Conservation (phyloP, 2,797 vertebrate genomes). For the Argya squamiceps region DNA sequence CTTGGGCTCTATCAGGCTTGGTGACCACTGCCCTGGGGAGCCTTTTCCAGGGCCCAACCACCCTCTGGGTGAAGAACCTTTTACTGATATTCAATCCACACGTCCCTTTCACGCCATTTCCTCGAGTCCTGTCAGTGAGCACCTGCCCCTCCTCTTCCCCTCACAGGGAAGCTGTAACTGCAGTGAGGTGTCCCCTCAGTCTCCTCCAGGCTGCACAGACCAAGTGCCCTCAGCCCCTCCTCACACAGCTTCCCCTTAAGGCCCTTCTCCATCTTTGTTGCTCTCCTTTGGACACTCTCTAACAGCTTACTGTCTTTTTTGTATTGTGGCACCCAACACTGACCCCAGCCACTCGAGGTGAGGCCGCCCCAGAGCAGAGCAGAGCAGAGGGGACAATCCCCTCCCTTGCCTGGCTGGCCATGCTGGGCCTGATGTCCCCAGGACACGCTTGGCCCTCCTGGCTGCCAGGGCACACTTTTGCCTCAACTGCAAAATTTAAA, state of each 20-base stretch:
- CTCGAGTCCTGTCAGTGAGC: not conserved
- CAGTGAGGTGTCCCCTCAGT: not conserved
- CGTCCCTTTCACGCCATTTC: not conserved
- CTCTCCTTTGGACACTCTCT: accelerated
- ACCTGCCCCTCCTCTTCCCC: accelerated
- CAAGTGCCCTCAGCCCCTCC: accelerated
- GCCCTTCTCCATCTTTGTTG: accelerated
- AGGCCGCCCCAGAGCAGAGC: accelerated
- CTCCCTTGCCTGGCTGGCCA: accelerated
- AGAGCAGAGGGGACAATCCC: not conserved
- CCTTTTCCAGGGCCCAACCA: not conserved
- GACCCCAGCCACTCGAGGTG: not conserved
- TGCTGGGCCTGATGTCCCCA: not conserved
- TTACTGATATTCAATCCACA: not conserved
- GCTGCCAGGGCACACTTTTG: not conserved
- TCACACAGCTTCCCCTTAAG: accelerated
- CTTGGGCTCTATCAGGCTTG: not conserved
- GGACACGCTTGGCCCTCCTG: accelerated
- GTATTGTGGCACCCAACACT: no score
- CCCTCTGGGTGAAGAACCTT: no score
- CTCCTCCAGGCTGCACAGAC: not conserved
- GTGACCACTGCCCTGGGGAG: not conserved
- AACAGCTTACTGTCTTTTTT: accelerated
- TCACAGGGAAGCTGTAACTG: accelerated
- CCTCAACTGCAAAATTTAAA: not conserved